A percentile compares a stretch with the other conserved stretches of the same genome.
Evolutionary conservation across 2,888 invertebrate species (phyloP).

Genomic region (Drosophila fungiperda): DNA sequence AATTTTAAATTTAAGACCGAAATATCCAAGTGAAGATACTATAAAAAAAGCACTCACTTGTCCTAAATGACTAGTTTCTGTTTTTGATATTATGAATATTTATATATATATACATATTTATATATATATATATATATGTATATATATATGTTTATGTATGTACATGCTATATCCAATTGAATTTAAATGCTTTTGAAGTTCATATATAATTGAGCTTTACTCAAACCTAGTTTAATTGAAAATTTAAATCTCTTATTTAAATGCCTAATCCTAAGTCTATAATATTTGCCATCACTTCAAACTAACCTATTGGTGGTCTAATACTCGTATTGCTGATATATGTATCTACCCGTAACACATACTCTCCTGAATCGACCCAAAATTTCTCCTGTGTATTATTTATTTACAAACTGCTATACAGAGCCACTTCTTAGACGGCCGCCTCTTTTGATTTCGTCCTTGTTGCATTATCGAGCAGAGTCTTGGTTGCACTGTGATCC

Average conservation of each 20-base stretch:
- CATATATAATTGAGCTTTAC: slow-evolving; percentile 36
- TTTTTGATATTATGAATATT: neutral
- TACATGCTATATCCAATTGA: slow-evolving; percentile 16
- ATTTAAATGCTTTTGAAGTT: slow-evolving; percentile 4
- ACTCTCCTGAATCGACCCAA: slow-evolving; percentile 38
- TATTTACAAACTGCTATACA: slow-evolving; percentile 44
- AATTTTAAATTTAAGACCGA: slow-evolving; percentile 26
- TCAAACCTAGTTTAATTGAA: slow-evolving; percentile 23
- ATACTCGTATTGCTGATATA: slow-evolving; percentile 58
- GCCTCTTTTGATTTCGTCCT: slow-evolving; percentile 56
- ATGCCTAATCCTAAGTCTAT: slow-evolving; percentile 16
- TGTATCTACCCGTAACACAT: slow-evolving; percentile 66
- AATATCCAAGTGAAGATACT: slow-evolving; percentile 11
- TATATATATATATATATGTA: neutral
- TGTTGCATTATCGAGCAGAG: slow-evolving; percentile 21
- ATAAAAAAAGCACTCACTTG: slow-evolving; percentile 34
- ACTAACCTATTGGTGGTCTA: slow-evolving; percentile 63
- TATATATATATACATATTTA: neutral
- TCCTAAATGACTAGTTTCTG: slow-evolving; percentile 29
- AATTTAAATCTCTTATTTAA: slow-evolving; percentile 19
- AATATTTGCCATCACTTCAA: slow-evolving; percentile 20
- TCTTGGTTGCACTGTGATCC: slow-evolving; percentile 18
- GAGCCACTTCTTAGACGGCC: slow-evolving; percentile 46
- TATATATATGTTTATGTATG: slow-evolving; percentile 16
- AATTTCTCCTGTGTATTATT: slow-evolving; percentile 20